Evolutionary conservation across 92 coral and sea anemone genomes (phyloP).

Genomic region (Anthopleura xanthogrammica): DNA sequence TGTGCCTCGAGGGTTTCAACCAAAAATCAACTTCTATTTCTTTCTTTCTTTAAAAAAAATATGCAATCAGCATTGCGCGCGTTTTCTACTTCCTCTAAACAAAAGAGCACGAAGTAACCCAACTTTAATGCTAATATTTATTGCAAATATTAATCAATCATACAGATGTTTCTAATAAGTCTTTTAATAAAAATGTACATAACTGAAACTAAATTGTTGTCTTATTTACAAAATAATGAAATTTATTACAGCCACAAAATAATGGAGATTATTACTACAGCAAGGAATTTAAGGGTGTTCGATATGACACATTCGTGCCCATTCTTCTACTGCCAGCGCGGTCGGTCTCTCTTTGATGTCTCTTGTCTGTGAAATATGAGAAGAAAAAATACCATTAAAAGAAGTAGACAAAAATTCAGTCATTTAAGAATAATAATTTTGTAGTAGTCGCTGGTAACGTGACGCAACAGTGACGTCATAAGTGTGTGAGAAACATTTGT

Average conservation of each 20-base stretch:
- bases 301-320: background rate
- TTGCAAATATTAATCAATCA: background rate
- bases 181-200: background rate
- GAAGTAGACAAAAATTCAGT: no score
- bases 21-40: no score
- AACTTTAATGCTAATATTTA: background rate
- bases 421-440: no score
- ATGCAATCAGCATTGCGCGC: no score
- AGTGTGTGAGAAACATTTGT: no score
- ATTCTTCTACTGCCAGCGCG: conserved; percentile 33
- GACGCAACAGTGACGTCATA: no score
- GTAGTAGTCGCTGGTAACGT: no score
- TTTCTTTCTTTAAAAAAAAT: no score
- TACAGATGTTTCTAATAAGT: background rate
- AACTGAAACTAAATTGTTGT: background rate
- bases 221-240: background rate
- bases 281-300: no score
- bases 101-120: background rate
- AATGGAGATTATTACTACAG: background rate
- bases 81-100: no score
- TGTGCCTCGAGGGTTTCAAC: no score
- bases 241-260: background rate
- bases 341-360: conserved; percentile 6
- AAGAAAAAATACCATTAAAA: background rate
- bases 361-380: conserved; percentile 15